phyloP scores from a whole-genome alignment of 2,888 invertebrate species.

The Boloria euphrosyne region DNA sequence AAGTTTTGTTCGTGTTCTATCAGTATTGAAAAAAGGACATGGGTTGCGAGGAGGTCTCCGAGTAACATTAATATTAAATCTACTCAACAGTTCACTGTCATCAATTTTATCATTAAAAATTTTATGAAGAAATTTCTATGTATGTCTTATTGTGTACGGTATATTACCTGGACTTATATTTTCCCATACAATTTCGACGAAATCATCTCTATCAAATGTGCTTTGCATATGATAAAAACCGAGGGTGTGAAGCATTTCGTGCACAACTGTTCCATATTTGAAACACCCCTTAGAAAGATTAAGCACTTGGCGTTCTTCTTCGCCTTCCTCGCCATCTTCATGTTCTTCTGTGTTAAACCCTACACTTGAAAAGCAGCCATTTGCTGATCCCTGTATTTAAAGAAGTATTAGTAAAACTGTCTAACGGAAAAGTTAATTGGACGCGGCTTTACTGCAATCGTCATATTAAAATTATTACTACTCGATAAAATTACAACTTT shows the following conservation, averaged over 20 bases:
- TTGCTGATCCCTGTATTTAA: slow-evolving; percentile 85
- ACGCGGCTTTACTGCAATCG: no score
- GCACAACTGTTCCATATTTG: slow-evolving; percentile 85
- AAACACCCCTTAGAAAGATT: slow-evolving; percentile 83
- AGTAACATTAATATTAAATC: no score
- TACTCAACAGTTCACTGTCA: no score
- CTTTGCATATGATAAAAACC: slow-evolving; percentile 94
- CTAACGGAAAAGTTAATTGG: not conserved
- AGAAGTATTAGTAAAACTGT: not conserved
- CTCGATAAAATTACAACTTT: no score
- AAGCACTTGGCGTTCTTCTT: slow-evolving; percentile 65
- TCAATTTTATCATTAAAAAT: no score
- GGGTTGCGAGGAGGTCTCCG: no score
- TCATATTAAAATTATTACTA: no score
- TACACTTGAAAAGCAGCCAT: slow-evolving; percentile 77
- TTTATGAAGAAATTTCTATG: no score
- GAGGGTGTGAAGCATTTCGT: slow-evolving; percentile 90
- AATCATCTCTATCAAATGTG: slow-evolving; percentile 88
- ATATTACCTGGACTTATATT: slow-evolving; percentile 84
- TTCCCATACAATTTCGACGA: slow-evolving; percentile 87
- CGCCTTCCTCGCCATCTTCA: slow-evolving; percentile 55
- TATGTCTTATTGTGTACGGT: no score
- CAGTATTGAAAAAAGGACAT: no score
- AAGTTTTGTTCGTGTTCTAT: no score
- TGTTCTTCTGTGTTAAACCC: slow-evolving; percentile 60